Conservation (phyloP, 1,140 invertebrate species). For the Heliconius nattereri region DNA sequence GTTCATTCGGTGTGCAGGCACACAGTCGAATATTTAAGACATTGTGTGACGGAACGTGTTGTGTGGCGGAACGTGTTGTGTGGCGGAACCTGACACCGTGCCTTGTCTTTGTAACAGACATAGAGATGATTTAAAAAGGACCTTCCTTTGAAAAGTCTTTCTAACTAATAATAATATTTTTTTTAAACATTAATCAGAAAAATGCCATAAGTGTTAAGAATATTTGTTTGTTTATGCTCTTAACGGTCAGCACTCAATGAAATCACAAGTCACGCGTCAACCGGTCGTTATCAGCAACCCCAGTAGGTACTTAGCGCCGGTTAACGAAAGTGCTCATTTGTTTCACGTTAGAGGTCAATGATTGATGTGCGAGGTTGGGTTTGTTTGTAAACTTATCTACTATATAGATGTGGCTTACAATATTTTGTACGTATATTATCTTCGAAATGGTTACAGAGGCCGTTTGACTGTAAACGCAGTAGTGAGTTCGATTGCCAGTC, state of each 20-base stretch:
- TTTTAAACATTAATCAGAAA: no score
- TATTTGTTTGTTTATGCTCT: background rate
- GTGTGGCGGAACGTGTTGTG: no score
- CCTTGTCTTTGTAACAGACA: no score
- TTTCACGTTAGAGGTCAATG: conserved; percentile 14
- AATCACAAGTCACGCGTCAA: conserved; percentile 6
- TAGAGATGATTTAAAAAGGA: background rate
- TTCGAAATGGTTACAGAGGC: no score
- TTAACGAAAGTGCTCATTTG: conserved; percentile 10
- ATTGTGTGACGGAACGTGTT: no score
- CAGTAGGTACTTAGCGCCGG: background rate
- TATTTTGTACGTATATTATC: no score
- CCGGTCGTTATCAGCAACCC: background rate
- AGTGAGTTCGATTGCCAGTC: no score
- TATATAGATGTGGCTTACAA: no score
- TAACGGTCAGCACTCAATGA: background rate
- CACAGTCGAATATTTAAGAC: no score
- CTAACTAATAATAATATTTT: background rate
- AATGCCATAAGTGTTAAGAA: background rate
- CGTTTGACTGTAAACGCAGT: no score
- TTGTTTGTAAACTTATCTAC: background rate
- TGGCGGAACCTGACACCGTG: no score
- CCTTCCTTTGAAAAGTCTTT: background rate
- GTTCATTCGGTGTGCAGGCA: no score
- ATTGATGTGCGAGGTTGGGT: background rate